Evolutionary conservation across 2,113 vertebrate genomes (phyloP), one percentile per base, ranked within the genome.

Genomic region (Zosterops japonicus): DNA sequence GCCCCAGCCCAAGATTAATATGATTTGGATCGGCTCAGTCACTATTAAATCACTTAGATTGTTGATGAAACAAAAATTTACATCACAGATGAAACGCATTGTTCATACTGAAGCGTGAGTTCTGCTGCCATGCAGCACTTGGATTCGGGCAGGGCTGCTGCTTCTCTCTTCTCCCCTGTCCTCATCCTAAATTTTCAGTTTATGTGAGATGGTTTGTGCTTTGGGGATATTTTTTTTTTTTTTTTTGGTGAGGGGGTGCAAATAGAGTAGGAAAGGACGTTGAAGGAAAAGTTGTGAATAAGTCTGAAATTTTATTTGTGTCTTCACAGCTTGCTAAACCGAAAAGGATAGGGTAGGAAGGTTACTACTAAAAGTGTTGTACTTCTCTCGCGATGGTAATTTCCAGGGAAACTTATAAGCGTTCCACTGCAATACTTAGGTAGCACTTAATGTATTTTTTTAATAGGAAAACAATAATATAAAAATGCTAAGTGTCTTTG

Each of bases 1-100:
- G 12, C 41, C 36, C 12, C 5, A 35, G 14, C 3, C 53, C 59
- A 7, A 19, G 76, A 89, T 81, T 83, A 24, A 67, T n/a, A 33
- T 2, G 69, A 11, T 89, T 89, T 86, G 95, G 83, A 88, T 83
- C 49, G 14, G n/a, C 56, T 64, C 65, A 53, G 80, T 8, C 87
- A 11, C 47, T 46, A 50, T 89, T 78, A 95, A 96, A 94, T 89
- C 81, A 44, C 76, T 85, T 59, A 19, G 24, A 16, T 17, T 75
- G 53, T 82, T 80, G 85, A 90, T 59, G 83, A 91, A 95, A 90
- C 50, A 74, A 83, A 95, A 94, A 83, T 56, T 68, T 78, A n/a
- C 78, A 36, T 72, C 63, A 4, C 55, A 47, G 83, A 31, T 61
- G 50, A 74, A 90, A 42, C 3, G 27, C 25, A 2, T 19, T 64